These are phyloP conservation scores for Cylloceria caligata DNA, from an alignment of 2,888 invertebrate genomes.

Conservation along the genomic window DNA sequence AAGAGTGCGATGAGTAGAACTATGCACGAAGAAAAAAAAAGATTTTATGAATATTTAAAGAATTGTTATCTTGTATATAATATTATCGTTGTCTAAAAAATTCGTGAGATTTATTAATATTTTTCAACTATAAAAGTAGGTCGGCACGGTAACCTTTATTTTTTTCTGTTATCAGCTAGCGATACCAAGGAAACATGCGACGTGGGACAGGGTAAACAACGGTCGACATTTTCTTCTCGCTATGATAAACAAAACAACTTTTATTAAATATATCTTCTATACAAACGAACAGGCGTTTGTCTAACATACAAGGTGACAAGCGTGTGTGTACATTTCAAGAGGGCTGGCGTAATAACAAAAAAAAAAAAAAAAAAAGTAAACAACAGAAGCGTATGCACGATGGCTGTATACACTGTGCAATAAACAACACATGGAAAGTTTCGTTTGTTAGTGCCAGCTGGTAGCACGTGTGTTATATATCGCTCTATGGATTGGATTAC, in stretches of 20 bases:
- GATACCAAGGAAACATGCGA: constrained; percentile 8
- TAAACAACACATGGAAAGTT: constrained; percentile 55
- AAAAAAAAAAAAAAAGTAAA: constrained; percentile 21
- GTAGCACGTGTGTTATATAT: constrained; percentile 44
- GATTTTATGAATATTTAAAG: not conserved
- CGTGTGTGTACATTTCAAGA: constrained; percentile 21
- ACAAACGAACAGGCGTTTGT: constrained; percentile 8
- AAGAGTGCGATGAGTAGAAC: not conserved
- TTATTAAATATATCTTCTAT: not conserved
- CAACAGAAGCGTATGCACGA: constrained; percentile 40
- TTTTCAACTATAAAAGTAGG: not conserved
- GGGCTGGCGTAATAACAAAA: constrained; percentile 8
- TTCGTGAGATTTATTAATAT: not conserved
- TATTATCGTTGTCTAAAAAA: not conserved
- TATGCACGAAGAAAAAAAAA: not conserved
- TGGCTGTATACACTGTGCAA: constrained; percentile 39
- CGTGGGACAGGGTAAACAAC: constrained; percentile 19
- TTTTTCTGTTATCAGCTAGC: constrained; percentile 17
- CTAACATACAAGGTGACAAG: constrained; percentile 28
- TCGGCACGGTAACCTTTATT: constrained; percentile 12
- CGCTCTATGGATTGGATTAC: constrained; percentile 51
- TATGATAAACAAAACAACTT: constrained; percentile 57
- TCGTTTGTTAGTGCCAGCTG: constrained; percentile 52
- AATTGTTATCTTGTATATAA: not conserved
- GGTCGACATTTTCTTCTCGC: constrained; percentile 10